phyloP scores from a whole-genome alignment of 1,140 invertebrate species.

The Scaptodrosophila lebanonensis region DNA sequence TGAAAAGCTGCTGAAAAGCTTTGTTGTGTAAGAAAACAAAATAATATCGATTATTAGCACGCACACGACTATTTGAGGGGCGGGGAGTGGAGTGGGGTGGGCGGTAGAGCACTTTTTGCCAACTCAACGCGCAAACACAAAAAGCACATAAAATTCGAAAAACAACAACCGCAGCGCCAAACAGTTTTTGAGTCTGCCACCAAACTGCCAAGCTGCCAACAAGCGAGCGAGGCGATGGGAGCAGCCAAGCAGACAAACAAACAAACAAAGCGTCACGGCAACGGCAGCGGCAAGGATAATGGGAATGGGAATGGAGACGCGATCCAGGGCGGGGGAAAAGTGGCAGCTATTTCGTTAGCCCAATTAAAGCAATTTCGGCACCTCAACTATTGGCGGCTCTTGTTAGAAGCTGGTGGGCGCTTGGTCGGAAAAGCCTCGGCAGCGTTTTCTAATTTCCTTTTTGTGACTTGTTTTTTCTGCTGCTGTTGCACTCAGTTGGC shows the following conservation, averaged over 20 bases:
- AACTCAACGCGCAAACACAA: slow-evolving; percentile 19
- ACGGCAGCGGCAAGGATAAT: slow-evolving; percentile 3
- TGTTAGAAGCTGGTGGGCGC: no score
- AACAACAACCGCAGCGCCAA: slow-evolving; percentile 8
- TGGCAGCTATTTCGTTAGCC: slow-evolving; percentile 50
- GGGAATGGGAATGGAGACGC: not conserved
- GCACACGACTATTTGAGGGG: slow-evolving; percentile 15
- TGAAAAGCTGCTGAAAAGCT: slow-evolving; percentile 56
- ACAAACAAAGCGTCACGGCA: slow-evolving; percentile 59
- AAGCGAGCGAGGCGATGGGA: no score
- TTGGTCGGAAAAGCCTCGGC: no score
- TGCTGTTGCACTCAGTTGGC: no score
- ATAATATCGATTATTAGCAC: slow-evolving; percentile 74
- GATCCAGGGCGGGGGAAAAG: slow-evolving; percentile 2
- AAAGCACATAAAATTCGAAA: slow-evolving; percentile 28
- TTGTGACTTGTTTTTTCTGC: no score
- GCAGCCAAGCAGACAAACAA: slow-evolving; percentile 49
- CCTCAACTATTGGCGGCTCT: slow-evolving; percentile 47
- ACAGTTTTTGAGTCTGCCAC: no score
- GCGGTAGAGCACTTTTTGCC: slow-evolving; percentile 5
- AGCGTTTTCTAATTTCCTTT: no score
- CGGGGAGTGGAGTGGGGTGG: no score
- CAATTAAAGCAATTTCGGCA: slow-evolving; percentile 68
- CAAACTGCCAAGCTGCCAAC: no score
- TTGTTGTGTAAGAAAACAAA: slow-evolving; percentile 61